A percentile compares a stretch with the other conserved stretches of the same genome.
Conservation (phyloP, 2,888 invertebrate genomes). For the Melanophora roralis region DNA sequence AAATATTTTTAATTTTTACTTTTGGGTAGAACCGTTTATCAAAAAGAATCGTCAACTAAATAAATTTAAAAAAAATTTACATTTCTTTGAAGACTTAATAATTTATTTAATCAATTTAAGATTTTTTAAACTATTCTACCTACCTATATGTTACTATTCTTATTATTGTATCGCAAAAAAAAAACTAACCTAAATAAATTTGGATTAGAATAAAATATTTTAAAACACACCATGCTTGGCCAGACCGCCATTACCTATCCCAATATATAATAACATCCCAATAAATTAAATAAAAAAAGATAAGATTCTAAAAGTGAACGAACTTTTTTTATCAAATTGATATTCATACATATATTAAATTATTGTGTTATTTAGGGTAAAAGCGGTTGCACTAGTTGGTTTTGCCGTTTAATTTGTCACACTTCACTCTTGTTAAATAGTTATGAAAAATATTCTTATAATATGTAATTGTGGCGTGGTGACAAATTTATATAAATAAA, state of each 20-base stretch:
- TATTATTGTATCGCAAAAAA: too few species aligned
- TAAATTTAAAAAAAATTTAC: too few species aligned
- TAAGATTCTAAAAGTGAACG: constrained; percentile 25
- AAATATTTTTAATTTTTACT: too few species aligned
- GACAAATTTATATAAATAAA: constrained; percentile 1
- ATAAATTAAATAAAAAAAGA: neutral
- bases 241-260: constrained; percentile 48
- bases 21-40: too few species aligned
- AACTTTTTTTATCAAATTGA: constrained; percentile 34
- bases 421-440: constrained; percentile 22
- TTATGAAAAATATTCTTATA: neutral
- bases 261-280: neutral
- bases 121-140: too few species aligned
- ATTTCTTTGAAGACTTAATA: too few species aligned
- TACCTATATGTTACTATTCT: too few species aligned
- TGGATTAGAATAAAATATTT: neutral
- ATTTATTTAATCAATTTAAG: too few species aligned
- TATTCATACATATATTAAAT: neutral
- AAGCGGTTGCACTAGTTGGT: neutral
- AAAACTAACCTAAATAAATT: too few species aligned
- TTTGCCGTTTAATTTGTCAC: constrained; percentile 24
- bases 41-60: too few species aligned
- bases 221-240: neutral
- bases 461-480: neutral
- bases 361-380: constrained; percentile 13